Evolutionary conservation across 2,888 invertebrate genomes (phyloP).

Genomic region (Nemotelus nigrinus): DNA sequence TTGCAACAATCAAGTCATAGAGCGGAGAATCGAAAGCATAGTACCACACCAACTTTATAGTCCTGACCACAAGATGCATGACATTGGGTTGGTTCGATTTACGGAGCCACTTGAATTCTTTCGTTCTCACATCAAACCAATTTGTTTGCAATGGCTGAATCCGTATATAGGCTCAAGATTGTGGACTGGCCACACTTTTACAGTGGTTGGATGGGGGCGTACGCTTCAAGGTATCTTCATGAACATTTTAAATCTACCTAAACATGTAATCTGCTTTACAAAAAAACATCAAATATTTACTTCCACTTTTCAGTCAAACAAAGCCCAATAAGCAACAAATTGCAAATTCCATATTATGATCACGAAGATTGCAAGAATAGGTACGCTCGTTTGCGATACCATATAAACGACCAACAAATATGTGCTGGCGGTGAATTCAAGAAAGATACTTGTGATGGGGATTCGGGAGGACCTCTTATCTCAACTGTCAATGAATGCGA

Average conservation of each 20-base stretch:
- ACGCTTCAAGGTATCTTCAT: constrained; percentile 54
- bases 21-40: constrained; percentile 71
- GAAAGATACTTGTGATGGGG: constrained; percentile 77
- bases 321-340: constrained; percentile 69
- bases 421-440: constrained; percentile 77
- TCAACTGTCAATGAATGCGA: neutral
- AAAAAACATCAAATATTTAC: no score
- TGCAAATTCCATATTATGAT: constrained; percentile 66
- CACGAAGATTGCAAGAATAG: constrained; percentile 65
- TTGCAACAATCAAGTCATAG: neutral
- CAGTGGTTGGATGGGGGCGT: constrained; percentile 74
- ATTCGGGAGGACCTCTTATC: constrained; percentile 80
- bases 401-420: constrained; percentile 65
- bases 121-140: constrained; percentile 69
- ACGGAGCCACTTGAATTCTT: constrained; percentile 64
- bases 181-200: constrained; percentile 54
- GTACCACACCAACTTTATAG: constrained; percentile 74
- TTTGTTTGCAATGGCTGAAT: constrained; percentile 68
- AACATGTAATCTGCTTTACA: no score
- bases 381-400: constrained; percentile 57
- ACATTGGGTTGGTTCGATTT: constrained; percentile 77
- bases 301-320: constrained; percentile 59
- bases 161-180: neutral
- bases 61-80: constrained; percentile 72
- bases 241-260: neutral